Percentiles rank a stretch among this genome's conserved stretches.
Evolutionary conservation across 2,797 vertebrate species (phyloP).

Genomic region (Bovichtus diacanthus): DNA sequence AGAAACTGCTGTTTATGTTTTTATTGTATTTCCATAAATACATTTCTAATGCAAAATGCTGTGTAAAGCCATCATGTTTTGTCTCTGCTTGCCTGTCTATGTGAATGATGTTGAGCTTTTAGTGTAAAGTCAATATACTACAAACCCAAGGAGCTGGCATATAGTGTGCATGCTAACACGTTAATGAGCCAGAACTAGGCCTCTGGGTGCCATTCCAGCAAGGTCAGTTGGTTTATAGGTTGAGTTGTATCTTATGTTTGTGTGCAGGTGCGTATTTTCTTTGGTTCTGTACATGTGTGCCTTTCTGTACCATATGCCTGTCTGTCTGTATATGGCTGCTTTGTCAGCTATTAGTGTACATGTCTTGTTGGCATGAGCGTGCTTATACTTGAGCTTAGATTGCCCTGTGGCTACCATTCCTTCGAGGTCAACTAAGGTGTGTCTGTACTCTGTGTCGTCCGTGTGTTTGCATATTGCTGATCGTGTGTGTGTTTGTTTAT

Average conservation of each 20-base stretch:
- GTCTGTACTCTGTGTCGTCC: constrained; percentile 9
- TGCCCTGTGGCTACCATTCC: constrained; percentile 54
- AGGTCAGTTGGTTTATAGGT: constrained; percentile 26
- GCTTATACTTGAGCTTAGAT: constrained; percentile 59
- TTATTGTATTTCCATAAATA: not conserved
- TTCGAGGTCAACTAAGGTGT: constrained; percentile 29
- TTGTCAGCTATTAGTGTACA: constrained; percentile 23
- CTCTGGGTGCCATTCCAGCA: constrained; percentile 45
- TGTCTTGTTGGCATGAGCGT: constrained; percentile 48
- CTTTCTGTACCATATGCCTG: constrained; percentile 8
- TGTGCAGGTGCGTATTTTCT: constrained; percentile 6
- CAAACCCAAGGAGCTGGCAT: constrained; percentile 26
- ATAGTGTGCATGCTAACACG: constrained; percentile 34
- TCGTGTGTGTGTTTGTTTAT: not conserved
- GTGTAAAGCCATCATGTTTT: not conserved
- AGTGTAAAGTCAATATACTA: constrained; percentile 8
- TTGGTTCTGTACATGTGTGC: not conserved
- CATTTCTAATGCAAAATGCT: not conserved
- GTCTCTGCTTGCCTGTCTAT: not conserved
- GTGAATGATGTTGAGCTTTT: constrained; percentile 4
- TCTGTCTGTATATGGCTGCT: constrained; percentile 32
- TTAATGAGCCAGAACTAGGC: constrained; percentile 47
- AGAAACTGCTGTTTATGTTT: not conserved
- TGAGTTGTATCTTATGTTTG: constrained; percentile 7
- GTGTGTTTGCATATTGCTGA: constrained; percentile 17